A percentile compares a stretch with the other conserved stretches of the same genome.
Conservation (phyloP, 2,797 vertebrate genomes). For the Heteromormyrus szaboi region DNA sequence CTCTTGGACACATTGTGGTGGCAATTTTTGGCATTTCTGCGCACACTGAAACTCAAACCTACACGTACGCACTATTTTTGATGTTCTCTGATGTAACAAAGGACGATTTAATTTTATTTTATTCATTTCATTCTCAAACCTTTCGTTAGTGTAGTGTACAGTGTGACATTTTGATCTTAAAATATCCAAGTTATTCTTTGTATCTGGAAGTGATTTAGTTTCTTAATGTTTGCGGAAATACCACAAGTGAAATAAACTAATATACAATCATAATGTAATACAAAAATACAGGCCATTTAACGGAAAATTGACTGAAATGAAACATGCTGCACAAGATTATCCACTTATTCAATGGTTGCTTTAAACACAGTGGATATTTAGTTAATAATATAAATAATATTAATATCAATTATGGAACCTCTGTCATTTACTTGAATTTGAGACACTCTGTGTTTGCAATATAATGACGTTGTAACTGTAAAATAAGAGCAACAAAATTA, state of each 20-base stretch:
- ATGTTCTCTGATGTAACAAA: neutral
- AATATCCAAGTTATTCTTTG: neutral
- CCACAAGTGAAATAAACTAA: neutral
- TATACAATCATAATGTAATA: neutral
- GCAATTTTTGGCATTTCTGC: neutral
- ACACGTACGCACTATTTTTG: neutral
- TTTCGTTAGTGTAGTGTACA: conserved; percentile 24
- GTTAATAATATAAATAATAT: neutral
- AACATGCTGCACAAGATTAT: neutral
- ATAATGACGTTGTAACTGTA: neutral
- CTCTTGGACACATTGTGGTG: conserved; percentile 9
- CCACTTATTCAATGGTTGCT: neutral
- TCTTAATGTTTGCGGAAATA: neutral
- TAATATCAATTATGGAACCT: neutral
- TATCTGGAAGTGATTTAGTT: conserved; percentile 1
- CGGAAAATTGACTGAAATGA: neutral
- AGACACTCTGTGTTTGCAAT: neutral
- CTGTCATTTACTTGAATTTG: neutral
- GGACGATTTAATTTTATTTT: neutral
- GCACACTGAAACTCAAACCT: neutral
- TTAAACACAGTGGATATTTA: neutral
- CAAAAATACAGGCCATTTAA: neutral
- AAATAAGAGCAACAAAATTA: neutral
- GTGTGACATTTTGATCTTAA: neutral
- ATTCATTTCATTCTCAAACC: conserved; percentile 11